Percentiles rank a stretch among this genome's conserved stretches.
phyloP scores from a whole-genome alignment of 2,797 vertebrate genomes.

The Nannoperca obscura region DNA sequence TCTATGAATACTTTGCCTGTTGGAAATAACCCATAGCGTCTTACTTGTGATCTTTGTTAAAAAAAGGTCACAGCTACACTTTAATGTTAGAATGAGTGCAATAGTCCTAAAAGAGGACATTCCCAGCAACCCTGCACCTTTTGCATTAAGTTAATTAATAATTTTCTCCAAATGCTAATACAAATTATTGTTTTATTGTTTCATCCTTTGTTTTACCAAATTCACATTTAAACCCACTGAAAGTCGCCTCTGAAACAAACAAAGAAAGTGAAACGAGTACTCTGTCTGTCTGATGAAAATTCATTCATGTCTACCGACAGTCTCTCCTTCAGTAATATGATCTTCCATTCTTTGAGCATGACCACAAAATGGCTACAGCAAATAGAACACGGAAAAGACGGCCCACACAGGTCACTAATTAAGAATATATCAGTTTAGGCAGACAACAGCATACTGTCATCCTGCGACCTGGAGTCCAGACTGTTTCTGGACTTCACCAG shows the following conservation, averaged over 20 bases:
- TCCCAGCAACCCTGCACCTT: constrained; percentile 19
- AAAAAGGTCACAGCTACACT: constrained; percentile 7
- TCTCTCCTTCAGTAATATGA: neutral
- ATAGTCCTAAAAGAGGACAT: constrained; percentile 8
- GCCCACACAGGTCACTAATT: neutral
- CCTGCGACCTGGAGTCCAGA: constrained; percentile 4
- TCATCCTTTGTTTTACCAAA: neutral
- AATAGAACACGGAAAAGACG: neutral
- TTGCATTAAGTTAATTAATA: neutral
- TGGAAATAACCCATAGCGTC: constrained; percentile 1
- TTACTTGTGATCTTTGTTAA: constrained; percentile 14
- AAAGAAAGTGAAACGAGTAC: constrained; percentile 3
- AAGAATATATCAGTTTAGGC: neutral
- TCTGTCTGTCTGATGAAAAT: neutral
- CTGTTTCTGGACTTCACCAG: neutral
- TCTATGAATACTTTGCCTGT: constrained; percentile 17
- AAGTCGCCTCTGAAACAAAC: neutral
- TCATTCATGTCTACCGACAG: neutral
- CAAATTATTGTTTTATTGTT: neutral
- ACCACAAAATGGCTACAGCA: constrained; percentile 4
- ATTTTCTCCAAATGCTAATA: neutral
- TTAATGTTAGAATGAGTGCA: neutral
- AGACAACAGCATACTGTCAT: neutral
- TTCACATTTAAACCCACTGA: neutral
- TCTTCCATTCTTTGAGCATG: neutral